Evolutionary conservation across 2,113 vertebrate species (phyloP).

Genomic region (Forbesichthys agassizii): DNA sequence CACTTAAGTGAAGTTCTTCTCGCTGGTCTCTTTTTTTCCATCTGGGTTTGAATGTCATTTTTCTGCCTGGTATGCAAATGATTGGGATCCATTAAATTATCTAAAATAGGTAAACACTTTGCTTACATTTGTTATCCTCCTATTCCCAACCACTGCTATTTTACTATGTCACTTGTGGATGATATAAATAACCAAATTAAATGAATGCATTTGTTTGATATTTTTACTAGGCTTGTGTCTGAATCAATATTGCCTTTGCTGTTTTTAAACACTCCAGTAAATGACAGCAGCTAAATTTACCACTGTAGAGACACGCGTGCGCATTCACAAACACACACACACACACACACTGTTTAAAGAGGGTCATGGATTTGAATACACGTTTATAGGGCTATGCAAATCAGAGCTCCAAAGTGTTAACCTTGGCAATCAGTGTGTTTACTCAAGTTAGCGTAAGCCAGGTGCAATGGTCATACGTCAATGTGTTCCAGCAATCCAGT

Average conservation of each 20-base stretch:
- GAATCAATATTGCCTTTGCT: neutral
- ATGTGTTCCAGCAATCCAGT: conserved; percentile 39
- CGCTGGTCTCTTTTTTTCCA: too few relatives aligned
- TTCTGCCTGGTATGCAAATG: too few relatives aligned
- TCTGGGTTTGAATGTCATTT: too few relatives aligned
- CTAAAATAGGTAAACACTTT: too few relatives aligned
- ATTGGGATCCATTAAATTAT: too few relatives aligned
- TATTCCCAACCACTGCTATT: too few relatives aligned
- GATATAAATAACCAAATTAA: neutral
- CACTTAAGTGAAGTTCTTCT: too few relatives aligned
- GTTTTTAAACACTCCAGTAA: neutral
- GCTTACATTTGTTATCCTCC: too few relatives aligned
- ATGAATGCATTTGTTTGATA: neutral
- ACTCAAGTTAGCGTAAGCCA: conserved; percentile 41
- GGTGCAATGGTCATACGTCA: conserved; percentile 56
- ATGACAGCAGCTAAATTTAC: conserved; percentile 5
- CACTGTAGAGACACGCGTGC: conserved; percentile 17
- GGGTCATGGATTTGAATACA: conserved; percentile 52
- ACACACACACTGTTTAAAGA: conserved; percentile 33
- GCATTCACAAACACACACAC: neutral
- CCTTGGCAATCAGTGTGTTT: conserved; percentile 55
- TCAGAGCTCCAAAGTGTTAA: conserved; percentile 57
- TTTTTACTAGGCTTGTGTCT: neutral
- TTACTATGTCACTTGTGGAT: too few relatives aligned
- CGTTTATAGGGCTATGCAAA: conserved; percentile 59